Evolutionary conservation across 2,888 invertebrate genomes (phyloP), one percentile per base, ranked within the genome.

Genomic region (Drepanosiphum platanoidis): DNA sequence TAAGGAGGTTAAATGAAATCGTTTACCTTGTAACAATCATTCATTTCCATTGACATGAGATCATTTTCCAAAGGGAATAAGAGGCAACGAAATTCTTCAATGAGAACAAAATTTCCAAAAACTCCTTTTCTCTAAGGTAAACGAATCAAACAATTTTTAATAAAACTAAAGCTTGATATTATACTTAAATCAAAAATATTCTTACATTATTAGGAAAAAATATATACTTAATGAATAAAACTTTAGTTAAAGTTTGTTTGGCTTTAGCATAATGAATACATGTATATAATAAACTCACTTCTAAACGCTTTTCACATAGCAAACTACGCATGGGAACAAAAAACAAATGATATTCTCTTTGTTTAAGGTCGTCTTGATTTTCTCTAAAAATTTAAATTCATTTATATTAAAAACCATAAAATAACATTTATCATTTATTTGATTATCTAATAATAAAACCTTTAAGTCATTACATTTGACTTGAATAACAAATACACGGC

Each of bases 31-130:
- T 93, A 97, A 32, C 95, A 94, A 88, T 93, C 92, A 46, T 94
- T 93, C 87, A 96, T 91, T 90, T 98, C 98, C 94, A 98, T 94
- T 0, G 98, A 97, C 88, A 98, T 92, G 15, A 98, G 92, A 91
- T 98, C 98, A 88, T 93, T 94, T 88, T 98, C 98, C 88, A 98
- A 93, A 0, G 97, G 97, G 89, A 96, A 95, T 70, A 98, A 92
- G 88, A 96, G 95, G 90, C 97, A 95, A 86, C 77, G 92, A 88
- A 97, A 95, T 90, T 97, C 97, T 88, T 95, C 95, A 46, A 96
- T 92, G 30, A 93, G 92, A 0, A 93, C 92, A 97, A 93, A 87
- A 88, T 93, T 94, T 3, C 94, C 94, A 87, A 93, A 92, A 1
- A 97, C 96, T 0, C 96, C 95, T 88, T 94, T 92, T 88, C 95